Evolutionary conservation across 1,140 invertebrate species (phyloP), one percentile per base, ranked within the genome.

Genomic region (Drosophila bocqueti): DNA sequence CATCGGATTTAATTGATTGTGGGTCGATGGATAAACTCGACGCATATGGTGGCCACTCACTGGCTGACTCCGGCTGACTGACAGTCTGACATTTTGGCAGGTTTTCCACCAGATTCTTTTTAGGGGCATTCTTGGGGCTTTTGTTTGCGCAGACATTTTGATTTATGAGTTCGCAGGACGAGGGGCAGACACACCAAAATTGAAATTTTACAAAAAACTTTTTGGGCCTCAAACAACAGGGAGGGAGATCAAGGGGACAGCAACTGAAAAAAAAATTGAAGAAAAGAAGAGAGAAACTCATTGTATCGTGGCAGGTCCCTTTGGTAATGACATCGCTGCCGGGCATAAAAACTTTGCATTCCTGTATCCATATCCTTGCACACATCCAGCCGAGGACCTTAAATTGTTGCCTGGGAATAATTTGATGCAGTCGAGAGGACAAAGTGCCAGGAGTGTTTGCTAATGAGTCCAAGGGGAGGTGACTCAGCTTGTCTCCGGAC

Each of bases 141-240:
- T 78, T 87, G 83, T 89, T 83, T 83, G 84, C 43, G 46, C 81
- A 78, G 85, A 84, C 84, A 87, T 87, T 87, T 90, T 87, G 84
- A 87, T 87, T 90, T 87, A 87, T 87, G 84, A 87, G 85, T 76
- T 90, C 59, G 71, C 61, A 66, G 71, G 42, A 46, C 31, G 57
- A 43, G 46, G 46, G 34, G 24, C 42, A 16, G 31, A 40, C 42
- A 67, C 10, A 52, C 42, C 49, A 75, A 89, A 87, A 87, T 89
- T 89, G 85, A 87, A 90, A 90, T 84, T 87, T 87, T 58, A 89
- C 74, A 78, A 89, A 74, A 74, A 83, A 80, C 42, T 76, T 79
- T 73, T 65, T 9, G 50, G 63, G 52, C 62, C 76, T 60, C 67
- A 85, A 82, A 79, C 68, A 79, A 86, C 47, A 68, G 47, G 21